Evolutionary conservation across 2,113 vertebrate genomes (phyloP), one percentile per base, ranked within the genome.

Genomic region (Athene cunicularia): DNA sequence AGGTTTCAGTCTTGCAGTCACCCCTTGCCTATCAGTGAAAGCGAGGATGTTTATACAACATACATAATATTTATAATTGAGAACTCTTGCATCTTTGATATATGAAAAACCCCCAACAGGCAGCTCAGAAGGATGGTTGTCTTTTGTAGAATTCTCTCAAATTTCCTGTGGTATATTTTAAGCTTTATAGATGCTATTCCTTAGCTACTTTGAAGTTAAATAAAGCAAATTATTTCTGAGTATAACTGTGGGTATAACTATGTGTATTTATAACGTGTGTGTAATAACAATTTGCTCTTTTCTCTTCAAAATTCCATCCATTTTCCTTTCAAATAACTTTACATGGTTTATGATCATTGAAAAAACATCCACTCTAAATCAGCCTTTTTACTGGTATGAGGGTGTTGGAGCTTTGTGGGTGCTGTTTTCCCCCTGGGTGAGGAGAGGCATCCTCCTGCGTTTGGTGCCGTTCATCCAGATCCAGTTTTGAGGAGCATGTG

Each of bases 161-260:
- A 24, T 32, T 70, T 76, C 35, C 45, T 12, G 11, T 49, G 17
- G 43, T 14, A 7, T 53, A n/a, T 86, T 88, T 72, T 12, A 39
- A 72, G 11, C 5, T 2, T 28, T 43, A 3, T 12, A 32, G 62
- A n/a, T 0, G 0, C 41, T 52, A 56, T 73, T 80, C 79, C 32
- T 82, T 19, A 28, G 17, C 49, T 26, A 3, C 45, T 62, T 86
- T 47, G 49, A 80, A 77, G n/a, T 49, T 37, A 63, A 75, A 80
- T 28, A 76, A 68, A 91, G 39, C 28, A 27, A 56, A 30, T 56
- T 35, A 43, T 68, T 89, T 6, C 3, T 76, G 53, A 28, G 4
- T 66, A 12, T 27, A 58, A n/a, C 56, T 56, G 9, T 76, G 53
- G 33, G 4, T 66, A 14, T 27, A 62, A n/a, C 56, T 56, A 12